A percentile compares a stretch with the other conserved stretches of the same genome.
Evolutionary conservation across 2,113 vertebrate genomes (phyloP).

Genomic region (Gila orcuttii): DNA sequence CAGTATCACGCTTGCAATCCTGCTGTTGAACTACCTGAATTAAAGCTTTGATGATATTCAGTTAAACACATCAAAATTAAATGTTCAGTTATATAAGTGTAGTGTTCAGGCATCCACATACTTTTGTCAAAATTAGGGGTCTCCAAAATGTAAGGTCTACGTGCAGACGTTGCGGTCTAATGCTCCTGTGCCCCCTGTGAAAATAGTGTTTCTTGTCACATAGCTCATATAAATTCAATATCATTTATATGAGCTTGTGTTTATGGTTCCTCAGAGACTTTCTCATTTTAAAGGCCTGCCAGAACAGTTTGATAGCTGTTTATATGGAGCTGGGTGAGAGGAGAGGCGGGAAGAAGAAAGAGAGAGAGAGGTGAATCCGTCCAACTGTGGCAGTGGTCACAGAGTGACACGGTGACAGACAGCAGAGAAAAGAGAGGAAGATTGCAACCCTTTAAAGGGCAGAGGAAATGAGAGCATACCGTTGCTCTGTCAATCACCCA

Average conservation of each 20-base stretch:
- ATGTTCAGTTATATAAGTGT: not conserved
- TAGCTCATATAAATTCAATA: constrained; percentile 52
- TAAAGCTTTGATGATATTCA: no score
- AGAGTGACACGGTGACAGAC: constrained; percentile 50
- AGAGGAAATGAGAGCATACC: constrained; percentile 50
- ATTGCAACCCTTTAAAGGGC: constrained; percentile 53
- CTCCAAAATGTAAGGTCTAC: not conserved
- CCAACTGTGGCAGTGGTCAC: constrained; percentile 30
- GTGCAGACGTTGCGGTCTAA: not conserved
- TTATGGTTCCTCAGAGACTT: constrained; percentile 48
- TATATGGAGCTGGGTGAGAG: constrained; percentile 26
- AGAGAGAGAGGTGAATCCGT: constrained; percentile 25
- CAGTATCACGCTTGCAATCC: no score
- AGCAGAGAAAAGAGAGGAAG: constrained; percentile 48
- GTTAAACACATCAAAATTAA: no score
- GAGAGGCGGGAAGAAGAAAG: not conserved
- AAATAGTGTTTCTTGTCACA: constrained; percentile 50
- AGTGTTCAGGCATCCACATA: not conserved
- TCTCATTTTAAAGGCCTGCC: constrained; percentile 56
- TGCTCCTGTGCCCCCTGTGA: constrained; percentile 24
- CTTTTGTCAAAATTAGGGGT: not conserved
- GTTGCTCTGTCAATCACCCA: constrained; percentile 47
- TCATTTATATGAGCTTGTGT: constrained; percentile 54
- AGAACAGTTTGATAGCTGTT: constrained; percentile 55
- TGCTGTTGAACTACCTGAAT: no score